phyloP scores from a whole-genome alignment of 2,113 vertebrate species.

The Mixornis gularis region DNA sequence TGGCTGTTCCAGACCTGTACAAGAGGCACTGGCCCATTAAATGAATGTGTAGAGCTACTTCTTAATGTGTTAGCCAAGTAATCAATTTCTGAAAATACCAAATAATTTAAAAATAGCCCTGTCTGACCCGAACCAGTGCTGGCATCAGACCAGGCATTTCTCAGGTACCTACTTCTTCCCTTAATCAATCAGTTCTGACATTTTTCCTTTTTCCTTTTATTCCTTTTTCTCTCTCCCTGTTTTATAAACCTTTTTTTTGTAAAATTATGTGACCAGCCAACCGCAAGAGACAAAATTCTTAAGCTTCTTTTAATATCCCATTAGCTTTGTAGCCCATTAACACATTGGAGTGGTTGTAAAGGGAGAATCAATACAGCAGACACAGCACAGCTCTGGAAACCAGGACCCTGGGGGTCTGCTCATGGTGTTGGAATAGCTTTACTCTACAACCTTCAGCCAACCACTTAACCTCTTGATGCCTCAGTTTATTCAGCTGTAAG shows the following conservation, averaged over 20 bases:
- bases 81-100: conserved; percentile 78
- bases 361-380: background rate
- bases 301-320: conserved; percentile 46
- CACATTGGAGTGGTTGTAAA: background rate
- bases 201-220: conserved; percentile 22
- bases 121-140: conserved; percentile 52
- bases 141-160: conserved; percentile 47
- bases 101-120: conserved; percentile 71
- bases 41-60: conserved; percentile 73
- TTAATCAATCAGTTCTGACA: conserved; percentile 56
- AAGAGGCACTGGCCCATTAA: conserved; percentile 75
- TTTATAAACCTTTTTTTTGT: background rate
- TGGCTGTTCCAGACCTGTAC: conserved; percentile 64
- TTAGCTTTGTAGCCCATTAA: background rate
- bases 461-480: conserved; percentile 19
- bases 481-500: background rate
- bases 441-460: background rate
- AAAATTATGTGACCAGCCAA: conserved; percentile 18
- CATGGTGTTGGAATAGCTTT: background rate
- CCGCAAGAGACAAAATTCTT: conserved; percentile 8
- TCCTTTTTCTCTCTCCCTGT: background rate
- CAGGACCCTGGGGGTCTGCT: background rate
- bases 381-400: background rate
- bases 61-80: conserved; percentile 69
- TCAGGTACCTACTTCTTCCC: conserved; percentile 55